phyloP scores from a whole-genome alignment of 2,113 vertebrate species.

The Polypterus bichir region DNA sequence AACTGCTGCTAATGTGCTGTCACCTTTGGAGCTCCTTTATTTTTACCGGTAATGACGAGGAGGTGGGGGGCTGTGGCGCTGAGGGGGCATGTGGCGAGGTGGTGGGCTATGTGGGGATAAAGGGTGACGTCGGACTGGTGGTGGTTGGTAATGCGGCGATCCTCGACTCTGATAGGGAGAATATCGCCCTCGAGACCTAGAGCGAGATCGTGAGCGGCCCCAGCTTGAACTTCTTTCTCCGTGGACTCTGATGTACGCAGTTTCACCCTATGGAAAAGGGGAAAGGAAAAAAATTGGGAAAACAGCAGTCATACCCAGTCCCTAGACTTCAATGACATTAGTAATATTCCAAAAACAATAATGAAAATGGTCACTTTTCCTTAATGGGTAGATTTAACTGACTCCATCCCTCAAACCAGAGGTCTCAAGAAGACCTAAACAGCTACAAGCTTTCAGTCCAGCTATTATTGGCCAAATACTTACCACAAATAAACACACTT shows the following conservation, averaged over 20 bases:
- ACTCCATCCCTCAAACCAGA: too few relatives aligned
- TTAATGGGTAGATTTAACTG: too few relatives aligned
- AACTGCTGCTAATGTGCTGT: too few relatives aligned
- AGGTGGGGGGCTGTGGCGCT: slow-evolving; percentile 42
- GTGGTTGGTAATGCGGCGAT: slow-evolving; percentile 73
- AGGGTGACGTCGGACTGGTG: slow-evolving; percentile 56
- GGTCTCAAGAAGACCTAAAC: too few relatives aligned
- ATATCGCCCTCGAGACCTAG: slow-evolving; percentile 75
- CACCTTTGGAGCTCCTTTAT: not conserved
- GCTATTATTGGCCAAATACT: too few relatives aligned
- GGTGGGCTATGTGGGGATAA: slow-evolving; percentile 54
- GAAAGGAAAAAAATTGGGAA: slow-evolving; percentile 20
- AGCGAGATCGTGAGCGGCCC: slow-evolving; percentile 71
- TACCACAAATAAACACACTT: too few relatives aligned
- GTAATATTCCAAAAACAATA: too few relatives aligned
- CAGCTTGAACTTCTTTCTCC: slow-evolving; percentile 72
- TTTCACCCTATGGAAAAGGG: slow-evolving; percentile 63
- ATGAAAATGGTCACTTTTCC: too few relatives aligned
- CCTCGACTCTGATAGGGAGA: slow-evolving; percentile 72
- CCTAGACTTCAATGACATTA: too few relatives aligned
- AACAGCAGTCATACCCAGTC: too few relatives aligned
- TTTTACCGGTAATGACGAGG: slow-evolving; percentile 56
- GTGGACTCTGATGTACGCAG: slow-evolving; percentile 71
- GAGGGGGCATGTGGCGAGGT: slow-evolving; percentile 36
- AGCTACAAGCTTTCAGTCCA: too few relatives aligned